Evolutionary conservation across 2,888 invertebrate species (phyloP).

Genomic region (Volucella inanis): DNA sequence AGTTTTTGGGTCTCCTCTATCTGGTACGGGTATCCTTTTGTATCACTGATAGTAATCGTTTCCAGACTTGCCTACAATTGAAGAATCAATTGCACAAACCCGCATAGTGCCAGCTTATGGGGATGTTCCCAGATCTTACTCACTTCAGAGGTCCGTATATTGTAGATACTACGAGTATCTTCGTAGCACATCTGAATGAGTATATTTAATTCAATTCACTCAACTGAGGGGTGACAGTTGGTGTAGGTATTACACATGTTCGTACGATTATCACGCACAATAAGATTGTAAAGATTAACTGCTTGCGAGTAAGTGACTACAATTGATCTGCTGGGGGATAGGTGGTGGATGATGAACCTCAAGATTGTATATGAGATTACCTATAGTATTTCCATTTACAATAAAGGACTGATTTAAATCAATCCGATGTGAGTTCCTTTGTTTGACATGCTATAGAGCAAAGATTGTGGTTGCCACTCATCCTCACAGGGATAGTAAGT

Average conservation of each 20-base stretch:
- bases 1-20: background rate
- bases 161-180: too few relatives aligned
- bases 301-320: slow-evolving; percentile 53
- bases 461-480: too few relatives aligned
- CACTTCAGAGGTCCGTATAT: background rate
- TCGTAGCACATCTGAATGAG: background rate
- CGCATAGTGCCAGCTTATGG: background rate
- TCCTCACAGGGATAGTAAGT: background rate
- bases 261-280: slow-evolving; percentile 28
- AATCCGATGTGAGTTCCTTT: too few relatives aligned
- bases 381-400: too few relatives aligned
- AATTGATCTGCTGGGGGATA: slow-evolving; percentile 21
- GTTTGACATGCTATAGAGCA: too few relatives aligned
- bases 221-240: background rate
- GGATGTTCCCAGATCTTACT: too few relatives aligned
- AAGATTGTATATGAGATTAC: too few relatives aligned
- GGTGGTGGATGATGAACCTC: too few relatives aligned
- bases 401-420: too few relatives aligned
- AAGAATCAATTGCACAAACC: background rate
- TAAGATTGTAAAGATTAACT: slow-evolving; percentile 57
- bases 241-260: too few relatives aligned
- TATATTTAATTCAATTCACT: slow-evolving; percentile 13
- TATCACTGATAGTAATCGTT: slow-evolving; percentile 10
- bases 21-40: slow-evolving; percentile 48
- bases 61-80: slow-evolving; percentile 28